These are phyloP conservation scores for Pachyramphus minor DNA, from an alignment of 2,113 vertebrate species.

Conservation along the genomic window DNA sequence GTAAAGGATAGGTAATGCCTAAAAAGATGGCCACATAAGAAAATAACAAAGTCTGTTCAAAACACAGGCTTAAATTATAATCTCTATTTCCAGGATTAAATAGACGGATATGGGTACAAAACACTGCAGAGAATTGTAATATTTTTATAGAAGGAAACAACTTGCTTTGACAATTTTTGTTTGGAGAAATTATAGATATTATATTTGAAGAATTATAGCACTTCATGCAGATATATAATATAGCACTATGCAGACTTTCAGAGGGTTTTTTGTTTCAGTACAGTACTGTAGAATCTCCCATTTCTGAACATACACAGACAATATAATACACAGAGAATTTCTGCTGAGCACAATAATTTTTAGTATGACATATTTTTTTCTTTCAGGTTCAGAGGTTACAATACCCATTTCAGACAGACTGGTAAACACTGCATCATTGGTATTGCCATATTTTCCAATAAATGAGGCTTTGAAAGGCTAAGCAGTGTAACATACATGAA, in stretches of 20 bases:
- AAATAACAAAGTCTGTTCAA: neutral
- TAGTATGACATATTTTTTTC: neutral
- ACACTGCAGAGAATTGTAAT: neutral
- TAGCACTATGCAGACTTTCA: neutral
- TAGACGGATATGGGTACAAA: slow-evolving; percentile 10
- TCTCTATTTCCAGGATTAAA: slow-evolving; percentile 31
- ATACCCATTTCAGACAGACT: slow-evolving; percentile 27
- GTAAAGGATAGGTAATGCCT: neutral
- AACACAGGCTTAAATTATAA: neutral
- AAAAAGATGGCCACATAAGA: neutral
- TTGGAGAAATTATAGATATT: no score
- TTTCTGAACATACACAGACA: slow-evolving; percentile 44
- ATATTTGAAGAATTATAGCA: slow-evolving; percentile 29
- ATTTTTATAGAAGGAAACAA: slow-evolving; percentile 42
- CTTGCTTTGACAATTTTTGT: neutral
- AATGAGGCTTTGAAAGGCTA: neutral
- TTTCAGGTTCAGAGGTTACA: slow-evolving; percentile 5
- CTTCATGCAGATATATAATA: neutral
- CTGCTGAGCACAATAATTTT: neutral
- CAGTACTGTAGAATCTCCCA: neutral
- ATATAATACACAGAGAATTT: slow-evolving; percentile 16
- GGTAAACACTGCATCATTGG: neutral
- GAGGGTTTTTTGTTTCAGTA: slow-evolving; percentile 43
- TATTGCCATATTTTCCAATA: neutral
- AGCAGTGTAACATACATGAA: neutral